Base-by-base conservation (phyloP, 1,140 invertebrate genomes). In the Teleogryllus occipitalis region DNA sequence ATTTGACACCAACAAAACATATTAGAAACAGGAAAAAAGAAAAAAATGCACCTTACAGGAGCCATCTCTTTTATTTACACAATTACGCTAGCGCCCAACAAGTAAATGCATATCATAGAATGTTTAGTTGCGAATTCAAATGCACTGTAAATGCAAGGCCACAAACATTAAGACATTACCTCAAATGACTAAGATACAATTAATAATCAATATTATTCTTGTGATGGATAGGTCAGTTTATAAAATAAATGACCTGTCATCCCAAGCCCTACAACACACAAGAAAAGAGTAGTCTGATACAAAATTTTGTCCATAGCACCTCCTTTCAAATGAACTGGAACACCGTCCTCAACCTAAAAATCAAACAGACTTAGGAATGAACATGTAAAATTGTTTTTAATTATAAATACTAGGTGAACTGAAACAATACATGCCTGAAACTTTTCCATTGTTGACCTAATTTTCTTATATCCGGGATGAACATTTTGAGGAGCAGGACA, bases 321-420 rank as follows among this genome's bases (percentile, higher is more conserved):
- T 39, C 86, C 85, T 84, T 92, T 92, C 27, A 92, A 83, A 82
- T 89, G 90, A 21, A 91, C 84, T 3, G 90, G 90, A 75, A 87
- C 83, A 18, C 87, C 90, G 84, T 92, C 89, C n/a, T 88, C 86
- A 75, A 85, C 83, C 87, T 91, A 84, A 27, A 80, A 79, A 47
- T 4, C 8, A 77, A 79, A 21, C n/a, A n/a, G 27, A 39, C 5
- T 39, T 39, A 39, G 1, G 27, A 39, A 39, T 39, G 27, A 39
- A 39, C 27, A 2, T 39, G 27, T 39, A 5, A 39, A 39, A 39
- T 39, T 39, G 5, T 39, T 1, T 2, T 39, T 1, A 39, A 39
- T 39, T 39, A n/a, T n/a, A 2, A 39, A 39, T 5, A 1, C 27
- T 2, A 5, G 5, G 27, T 39, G 27, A 39, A 39, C 5, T 39